Evolutionary conservation across 2,113 vertebrate species (phyloP), one percentile per base, ranked within the genome.

Genomic region (Pitta sordida): DNA sequence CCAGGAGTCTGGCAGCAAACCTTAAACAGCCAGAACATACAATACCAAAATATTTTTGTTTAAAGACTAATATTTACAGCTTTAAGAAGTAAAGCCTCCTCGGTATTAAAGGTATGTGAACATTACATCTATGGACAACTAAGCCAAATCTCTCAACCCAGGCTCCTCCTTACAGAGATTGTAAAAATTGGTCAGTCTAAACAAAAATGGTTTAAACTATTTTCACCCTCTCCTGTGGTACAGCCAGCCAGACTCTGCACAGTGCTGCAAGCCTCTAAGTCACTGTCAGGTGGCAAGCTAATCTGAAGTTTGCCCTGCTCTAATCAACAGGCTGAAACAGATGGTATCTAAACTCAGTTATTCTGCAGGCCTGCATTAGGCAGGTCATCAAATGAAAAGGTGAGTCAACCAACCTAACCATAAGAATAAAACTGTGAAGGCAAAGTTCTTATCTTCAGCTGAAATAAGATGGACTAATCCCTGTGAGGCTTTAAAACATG

Each of bases 281-380:
- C 74, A 62, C 32, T 63, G 67, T 68, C 74, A 83, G 78, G 64
- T 58, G 71, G 89, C 4, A 6, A 83, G 59, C 58, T 82, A 64
- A 89, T 62, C 29, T 83, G 49, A 74, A 95, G 70, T 52, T 77
- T 62, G 23, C 32, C 37, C 53, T 83, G 84, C 71, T 92, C 68
- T 76, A 91, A 83, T 89, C 78, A 79, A 73, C 12, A 73, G 78
- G 70, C 78, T 95, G 79, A 65, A 90, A 52, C 58, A 96, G 93
- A 91, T 73, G 58, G 83, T 76, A 68, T 73, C 85, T 52, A 80
- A 62, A 78, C 59, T 58, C 90, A 77, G 82, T 26, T 73, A 19
- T 13, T 68, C 78, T 62, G 51, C 44, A 37, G 80, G 80, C 70
- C 49, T 3, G 3, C 69, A 43, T 44, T 60, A 76, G 65, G 43